Evolutionary conservation across 53 echinoderm and acorn worm species (phyloP).

Genomic region (Apostichopus leukothele): DNA sequence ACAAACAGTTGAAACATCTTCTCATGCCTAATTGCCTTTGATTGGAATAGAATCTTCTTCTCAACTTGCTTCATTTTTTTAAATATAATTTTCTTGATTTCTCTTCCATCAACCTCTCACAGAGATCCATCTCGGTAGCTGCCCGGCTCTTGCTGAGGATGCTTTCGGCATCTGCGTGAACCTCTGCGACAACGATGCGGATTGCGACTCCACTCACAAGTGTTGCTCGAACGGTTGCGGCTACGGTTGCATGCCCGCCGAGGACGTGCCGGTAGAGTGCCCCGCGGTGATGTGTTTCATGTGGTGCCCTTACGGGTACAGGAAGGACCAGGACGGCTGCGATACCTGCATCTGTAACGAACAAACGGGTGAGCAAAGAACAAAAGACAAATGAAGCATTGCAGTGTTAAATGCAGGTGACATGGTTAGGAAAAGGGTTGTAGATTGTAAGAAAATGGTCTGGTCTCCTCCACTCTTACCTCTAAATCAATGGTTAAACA

Average conservation of each 20-base stretch:
- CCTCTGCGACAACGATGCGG: conserved; percentile 53
- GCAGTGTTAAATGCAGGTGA: no score
- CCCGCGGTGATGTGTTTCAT: conserved; percentile 51
- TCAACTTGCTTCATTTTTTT: background rate
- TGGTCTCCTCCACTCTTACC: no score
- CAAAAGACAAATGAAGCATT: background rate
- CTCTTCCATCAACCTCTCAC: background rate
- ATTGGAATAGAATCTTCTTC: no score
- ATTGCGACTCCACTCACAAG: conserved; percentile 47
- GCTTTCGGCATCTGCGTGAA: conserved; percentile 48
- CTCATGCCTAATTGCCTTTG: no score
- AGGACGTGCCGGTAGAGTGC: conserved; percentile 32
- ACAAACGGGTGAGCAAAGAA: conserved; percentile 18
- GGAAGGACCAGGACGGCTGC: conserved; percentile 61
- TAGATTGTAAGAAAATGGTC: no score
- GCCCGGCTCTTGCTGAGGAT: conserved; percentile 47
- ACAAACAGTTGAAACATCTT: no score
- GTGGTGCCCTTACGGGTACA: conserved; percentile 64
- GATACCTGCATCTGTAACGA: conserved; percentile 57
- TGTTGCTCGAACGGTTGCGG: conserved; percentile 56
- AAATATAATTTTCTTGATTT: background rate
- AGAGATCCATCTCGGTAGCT: conserved; percentile 60
- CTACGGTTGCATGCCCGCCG: conserved; percentile 18
- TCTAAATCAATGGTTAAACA: no score
- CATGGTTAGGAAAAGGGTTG: no score